Percentiles rank a stretch among this genome's conserved stretches.
Evolutionary conservation across 2,113 vertebrate genomes (phyloP).

Genomic region (rat (Rattus norvegicus)): GRCr8 NC_086020.1:124679501-124680000

Average conservation of each 20-base stretch:
- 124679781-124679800: too few species aligned
- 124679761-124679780: background rate
- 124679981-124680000: too few species aligned
- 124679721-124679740: background rate
- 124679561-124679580: background rate
- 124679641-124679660: background rate
- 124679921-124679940: too few species aligned
- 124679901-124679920: too few species aligned
- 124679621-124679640: background rate
- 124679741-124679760: background rate
- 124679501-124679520: conserved; percentile 53
- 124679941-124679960: too few species aligned
- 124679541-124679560: background rate
- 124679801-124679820: too few species aligned
- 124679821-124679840: too few species aligned
- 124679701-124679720: background rate
- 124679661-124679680: conserved; percentile 21
- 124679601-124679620: background rate
- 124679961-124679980: too few species aligned
- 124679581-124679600: background rate
- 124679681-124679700: background rate
- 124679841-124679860: too few species aligned
- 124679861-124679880: too few species aligned
- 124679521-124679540: conserved; percentile 14
- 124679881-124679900: too few species aligned